Conservation (phyloP, 2,113 vertebrate genomes). For the Xiphorhynchus elegans region DNA sequence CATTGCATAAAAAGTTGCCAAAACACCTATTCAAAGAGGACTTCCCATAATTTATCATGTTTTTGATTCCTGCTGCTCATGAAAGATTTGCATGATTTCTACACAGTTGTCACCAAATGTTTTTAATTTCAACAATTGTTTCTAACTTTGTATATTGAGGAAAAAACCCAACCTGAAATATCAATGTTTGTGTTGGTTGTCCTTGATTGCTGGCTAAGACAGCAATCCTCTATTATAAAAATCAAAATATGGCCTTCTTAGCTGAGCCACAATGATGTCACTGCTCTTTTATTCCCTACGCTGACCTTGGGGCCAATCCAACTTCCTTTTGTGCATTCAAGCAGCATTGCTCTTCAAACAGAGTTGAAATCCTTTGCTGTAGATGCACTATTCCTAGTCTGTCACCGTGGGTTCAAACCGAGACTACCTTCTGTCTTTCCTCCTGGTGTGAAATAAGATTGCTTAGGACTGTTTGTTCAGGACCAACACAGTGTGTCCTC, state of each 20-base stretch:
- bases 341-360: background rate
- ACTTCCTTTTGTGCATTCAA: background rate
- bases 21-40: background rate
- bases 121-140: slow-evolving; percentile 55
- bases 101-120: slow-evolving; percentile 11
- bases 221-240: background rate
- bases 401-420: background rate
- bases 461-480: background rate
- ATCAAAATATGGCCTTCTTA: background rate
- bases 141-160: slow-evolving; percentile 3
- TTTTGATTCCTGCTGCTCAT: background rate
- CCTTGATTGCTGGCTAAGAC: slow-evolving; percentile 18
- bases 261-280: background rate
- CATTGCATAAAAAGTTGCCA: background rate
- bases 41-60: background rate
- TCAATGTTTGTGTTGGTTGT: slow-evolving; percentile 45
- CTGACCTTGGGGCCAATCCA: background rate
- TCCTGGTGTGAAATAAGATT: background rate
- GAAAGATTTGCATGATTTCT: slow-evolving; percentile 58
- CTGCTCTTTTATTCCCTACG: background rate
- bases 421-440: background rate
- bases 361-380: background rate
- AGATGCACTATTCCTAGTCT: background rate
- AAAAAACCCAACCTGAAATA: slow-evolving; percentile 28
- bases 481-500: background rate